phyloP scores from a whole-genome alignment of 2,113 vertebrate genomes.

The Mastomys coucha region DNA sequence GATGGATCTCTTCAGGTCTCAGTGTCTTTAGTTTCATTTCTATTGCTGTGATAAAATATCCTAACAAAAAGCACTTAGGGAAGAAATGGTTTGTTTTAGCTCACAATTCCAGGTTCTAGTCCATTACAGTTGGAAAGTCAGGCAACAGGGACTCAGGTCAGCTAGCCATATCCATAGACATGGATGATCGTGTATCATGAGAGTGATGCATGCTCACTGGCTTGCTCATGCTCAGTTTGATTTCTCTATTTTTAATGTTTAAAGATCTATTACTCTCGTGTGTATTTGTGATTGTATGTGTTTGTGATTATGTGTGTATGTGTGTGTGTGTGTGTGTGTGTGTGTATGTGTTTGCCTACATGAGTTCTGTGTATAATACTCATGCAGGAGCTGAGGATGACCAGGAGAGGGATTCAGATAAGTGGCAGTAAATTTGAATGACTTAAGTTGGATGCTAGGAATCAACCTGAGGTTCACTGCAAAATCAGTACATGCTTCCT shows the following conservation, averaged over 20 bases:
- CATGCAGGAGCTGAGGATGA: neutral
- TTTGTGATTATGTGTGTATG: neutral
- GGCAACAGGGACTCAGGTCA: neutral
- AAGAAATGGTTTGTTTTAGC: neutral
- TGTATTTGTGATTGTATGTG: neutral
- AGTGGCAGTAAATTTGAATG: neutral
- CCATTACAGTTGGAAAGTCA: neutral
- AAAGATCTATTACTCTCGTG: neutral
- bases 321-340: neutral
- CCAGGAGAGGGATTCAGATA: neutral
- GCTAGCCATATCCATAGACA: neutral
- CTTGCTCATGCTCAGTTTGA: too few relatives aligned
- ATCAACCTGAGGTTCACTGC: neutral
- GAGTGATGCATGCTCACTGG: neutral
- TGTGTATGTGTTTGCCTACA: neutral
- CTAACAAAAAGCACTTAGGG: neutral
- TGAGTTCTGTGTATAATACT: neutral
- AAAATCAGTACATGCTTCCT: neutral
- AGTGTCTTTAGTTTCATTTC: neutral
- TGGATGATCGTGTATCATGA: too few relatives aligned
- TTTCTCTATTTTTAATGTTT: neutral
- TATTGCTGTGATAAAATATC: neutral
- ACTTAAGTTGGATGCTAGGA: neutral
- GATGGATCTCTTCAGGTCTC: neutral
- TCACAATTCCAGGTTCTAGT: neutral